Conservation (phyloP, 2,888 invertebrate species). For the Chaetogeoica ovagalla region DNA sequence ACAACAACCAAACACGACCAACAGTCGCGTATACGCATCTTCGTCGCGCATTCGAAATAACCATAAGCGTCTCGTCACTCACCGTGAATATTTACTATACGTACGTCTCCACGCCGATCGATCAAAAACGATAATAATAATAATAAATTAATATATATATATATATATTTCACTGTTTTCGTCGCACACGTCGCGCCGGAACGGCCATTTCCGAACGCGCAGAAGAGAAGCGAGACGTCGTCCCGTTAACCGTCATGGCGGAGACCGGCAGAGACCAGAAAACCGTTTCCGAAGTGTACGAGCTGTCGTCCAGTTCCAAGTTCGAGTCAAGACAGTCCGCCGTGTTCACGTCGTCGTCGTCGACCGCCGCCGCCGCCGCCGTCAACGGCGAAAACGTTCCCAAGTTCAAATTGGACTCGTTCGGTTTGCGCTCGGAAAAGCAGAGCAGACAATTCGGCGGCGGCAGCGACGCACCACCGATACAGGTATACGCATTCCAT, state of each 20-base stretch:
- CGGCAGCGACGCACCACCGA: conserved; percentile 63
- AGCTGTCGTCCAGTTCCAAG: conserved; percentile 55
- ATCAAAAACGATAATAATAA: too few species aligned
- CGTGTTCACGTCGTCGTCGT: conserved; percentile 64
- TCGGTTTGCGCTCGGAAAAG: conserved; percentile 63
- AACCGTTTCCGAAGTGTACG: conserved; percentile 29
- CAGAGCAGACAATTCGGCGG: conserved; percentile 64
- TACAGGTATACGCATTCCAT: conserved; percentile 59
- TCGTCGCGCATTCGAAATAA: neutral
- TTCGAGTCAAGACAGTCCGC: conserved; percentile 65
- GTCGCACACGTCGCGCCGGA: too few species aligned
- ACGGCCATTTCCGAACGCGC: too few species aligned
- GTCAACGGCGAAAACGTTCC: conserved; percentile 60
- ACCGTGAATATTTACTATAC: neutral
- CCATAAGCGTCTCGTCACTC: neutral
- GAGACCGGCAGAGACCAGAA: too few species aligned
- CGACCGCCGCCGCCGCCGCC: too few species aligned
- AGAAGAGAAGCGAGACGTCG: conserved; percentile 8
- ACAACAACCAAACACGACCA: neutral
- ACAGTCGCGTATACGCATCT: neutral
- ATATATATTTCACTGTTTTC: too few species aligned
- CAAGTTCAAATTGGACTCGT: conserved; percentile 63
- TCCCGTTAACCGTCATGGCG: conserved; percentile 3
- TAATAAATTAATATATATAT: too few species aligned
- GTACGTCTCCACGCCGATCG: too few species aligned